phyloP scores from a whole-genome alignment of 2,888 invertebrate genomes.

The Nephrotoma guestfalica region DNA sequence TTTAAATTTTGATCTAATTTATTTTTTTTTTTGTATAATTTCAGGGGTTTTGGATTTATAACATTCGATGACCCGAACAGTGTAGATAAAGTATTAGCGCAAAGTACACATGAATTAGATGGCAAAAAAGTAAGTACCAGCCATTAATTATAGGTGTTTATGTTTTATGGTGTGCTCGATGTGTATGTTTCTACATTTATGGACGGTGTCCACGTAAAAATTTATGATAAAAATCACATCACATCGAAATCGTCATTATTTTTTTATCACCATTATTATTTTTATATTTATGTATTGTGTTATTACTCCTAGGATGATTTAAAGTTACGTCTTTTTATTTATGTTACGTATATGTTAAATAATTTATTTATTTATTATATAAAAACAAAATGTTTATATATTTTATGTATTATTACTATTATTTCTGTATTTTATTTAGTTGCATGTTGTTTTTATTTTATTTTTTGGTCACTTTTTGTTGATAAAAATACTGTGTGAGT shows the following conservation, averaged over 20 bases:
- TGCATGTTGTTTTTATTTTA: neutral
- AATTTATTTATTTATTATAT: neutral
- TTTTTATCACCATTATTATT: neutral
- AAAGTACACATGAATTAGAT: slow-evolving; percentile 97
- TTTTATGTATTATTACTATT: neutral
- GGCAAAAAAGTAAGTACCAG: slow-evolving; percentile 85
- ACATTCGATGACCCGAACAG: slow-evolving; percentile 96
- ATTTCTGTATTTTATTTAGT: neutral
- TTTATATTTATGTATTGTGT: neutral
- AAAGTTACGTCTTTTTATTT: neutral
- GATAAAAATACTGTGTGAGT: neutral
- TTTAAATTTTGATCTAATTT: neutral
- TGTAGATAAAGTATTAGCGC: slow-evolving; percentile 98
- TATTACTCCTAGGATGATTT: neutral
- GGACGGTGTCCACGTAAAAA: neutral
- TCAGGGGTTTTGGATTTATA: slow-evolving; percentile 99
- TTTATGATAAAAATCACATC: neutral
- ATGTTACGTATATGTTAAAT: neutral
- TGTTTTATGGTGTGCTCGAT: neutral
- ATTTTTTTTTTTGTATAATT: slow-evolving; percentile 25
- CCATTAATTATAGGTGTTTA: neutral
- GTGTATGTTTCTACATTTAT: neutral
- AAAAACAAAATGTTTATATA: neutral
- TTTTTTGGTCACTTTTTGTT: neutral
- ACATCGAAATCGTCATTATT: neutral